Evolutionary conservation across 2,888 invertebrate genomes (phyloP), one percentile per base, ranked within the genome.

Genomic region (Dasysyrphus albostriatus): DNA sequence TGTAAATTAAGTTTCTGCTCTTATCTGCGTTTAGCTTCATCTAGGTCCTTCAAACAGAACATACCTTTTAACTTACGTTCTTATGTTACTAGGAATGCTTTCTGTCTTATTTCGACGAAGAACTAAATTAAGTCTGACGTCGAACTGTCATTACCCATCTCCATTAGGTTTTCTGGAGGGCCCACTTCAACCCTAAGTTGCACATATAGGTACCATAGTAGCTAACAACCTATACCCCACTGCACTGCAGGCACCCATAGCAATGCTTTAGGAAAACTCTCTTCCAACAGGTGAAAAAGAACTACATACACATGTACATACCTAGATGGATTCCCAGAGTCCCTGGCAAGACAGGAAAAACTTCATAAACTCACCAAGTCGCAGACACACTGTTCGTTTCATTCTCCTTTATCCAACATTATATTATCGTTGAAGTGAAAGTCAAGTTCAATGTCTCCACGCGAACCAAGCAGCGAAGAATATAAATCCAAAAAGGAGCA

Each of bases 371-470:
- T 56, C 72, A 65, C 51, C 44, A 54, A 69, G 67, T 54, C 19
- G 9, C 51, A 51, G 51, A 70, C 42, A 65, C 54, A 65, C 32
- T 39, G 29, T 29, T 51, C 39, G 6, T 2, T 3, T 19, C 9
- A 2, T 16, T 24, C 14, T 54, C 67, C 16, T 63, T 49, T 32
- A 12, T 24, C 70, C 70, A 19, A 37, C 72, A 3, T 54, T 59
- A 82, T 72, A 24, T 24, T 77, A 74, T 29, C 56, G 70, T 67
- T 79, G 78, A 74, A 87, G 83, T 87, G 87, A 87, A 87, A 87
- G 87, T 87, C 87, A 87, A 87, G 87, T 87, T 87, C 87, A 87
- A 78, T 83, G 87, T 87, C 87, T 87, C 58, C 72, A 56, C 74
- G 51, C 73, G 65, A 76, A 59, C 59, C 65, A 47, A 61, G 47